Evolutionary conservation across 2,797 vertebrate genomes (phyloP), one percentile per base, ranked within the genome.

Genomic region (Propithecus perrieri): DNA sequence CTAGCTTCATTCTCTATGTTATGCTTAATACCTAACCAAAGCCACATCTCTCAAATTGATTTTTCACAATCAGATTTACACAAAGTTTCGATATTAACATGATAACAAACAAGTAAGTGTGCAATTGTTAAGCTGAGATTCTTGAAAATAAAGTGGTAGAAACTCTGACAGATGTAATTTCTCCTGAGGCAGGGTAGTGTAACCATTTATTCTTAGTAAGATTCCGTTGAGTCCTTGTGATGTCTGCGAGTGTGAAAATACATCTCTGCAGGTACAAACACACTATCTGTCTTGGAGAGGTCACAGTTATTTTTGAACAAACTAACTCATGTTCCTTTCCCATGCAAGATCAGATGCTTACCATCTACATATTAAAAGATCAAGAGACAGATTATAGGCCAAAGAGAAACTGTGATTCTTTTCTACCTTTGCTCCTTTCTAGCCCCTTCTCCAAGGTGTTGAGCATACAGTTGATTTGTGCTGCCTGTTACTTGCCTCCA

Each of bases 21-120:
- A 13, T 76, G 7, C 83, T 95, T 17, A 93, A 20, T 90, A 48
- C 2, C 7, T 57, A 84, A 10, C 20, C 46, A 83, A 85, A 97
- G 17, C 63, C n/a, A 35, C 35, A 41, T 20, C 53, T 95, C 24
- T 96, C 80, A 85, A 92, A 93, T 95, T 46, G 53, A 93, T 71
- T 97, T 97, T 96, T 94, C 94, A 55, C 28, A 28, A 35, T 89
- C 89, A 55, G 84, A 38, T 33, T 65, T 90, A 71, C 0, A 3
- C 78, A 78, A 95, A 76, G 92, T 95, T 97, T 76, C 89, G 92
- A 59, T 83, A 43, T 81, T 95, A 14, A 87, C 85, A 67, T 65
- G 94, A 96, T 93, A 28, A 85, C 67, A 97, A 97, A 94, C 43
- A 95, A 95, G 72, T 65, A 95, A n/a, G 24, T 85, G 22, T 92